Percentiles rank a stretch among this genome's conserved stretches.
phyloP scores from a whole-genome alignment of 2,888 invertebrate species.

The Drosophila nr. fundita region DNA sequence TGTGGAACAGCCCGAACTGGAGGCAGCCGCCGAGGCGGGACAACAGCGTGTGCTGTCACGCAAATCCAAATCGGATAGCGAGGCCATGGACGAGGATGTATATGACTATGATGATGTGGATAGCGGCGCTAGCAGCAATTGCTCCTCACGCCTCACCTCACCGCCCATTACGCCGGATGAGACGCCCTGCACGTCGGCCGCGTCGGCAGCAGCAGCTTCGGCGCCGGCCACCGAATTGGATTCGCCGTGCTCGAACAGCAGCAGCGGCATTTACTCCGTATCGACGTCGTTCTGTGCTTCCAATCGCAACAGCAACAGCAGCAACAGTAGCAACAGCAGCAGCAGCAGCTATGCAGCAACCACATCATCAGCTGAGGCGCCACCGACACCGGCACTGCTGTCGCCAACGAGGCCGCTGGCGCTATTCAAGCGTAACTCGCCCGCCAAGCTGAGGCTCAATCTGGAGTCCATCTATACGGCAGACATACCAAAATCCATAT shows the following conservation, averaged over 20 bases:
- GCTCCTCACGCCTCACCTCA: slow-evolving; percentile 81
- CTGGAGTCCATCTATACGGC: slow-evolving; percentile 75
- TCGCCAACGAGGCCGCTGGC: slow-evolving; percentile 69
- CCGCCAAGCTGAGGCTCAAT: slow-evolving; percentile 81
- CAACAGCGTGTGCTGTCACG: slow-evolving; percentile 4
- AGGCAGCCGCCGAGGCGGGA: slow-evolving; percentile 27
- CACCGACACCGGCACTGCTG: slow-evolving; percentile 45
- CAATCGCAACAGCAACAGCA: slow-evolving; percentile 22
- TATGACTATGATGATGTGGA: slow-evolving; percentile 75
- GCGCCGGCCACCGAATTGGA: slow-evolving; percentile 54
- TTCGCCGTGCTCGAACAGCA: slow-evolving; percentile 68
- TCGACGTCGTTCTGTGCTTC: slow-evolving; percentile 19
- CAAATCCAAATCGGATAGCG: slow-evolving; percentile 74
- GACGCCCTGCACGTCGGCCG: slow-evolving; percentile 68
- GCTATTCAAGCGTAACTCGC: slow-evolving; percentile 80
- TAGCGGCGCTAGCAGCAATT: slow-evolving; percentile 75
- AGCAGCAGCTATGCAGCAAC: slow-evolving; percentile 28
- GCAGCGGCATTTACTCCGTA: slow-evolving; percentile 60
- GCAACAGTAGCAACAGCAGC: slow-evolving; percentile 4
- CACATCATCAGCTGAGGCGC: slow-evolving; percentile 13
- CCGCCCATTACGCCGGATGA: slow-evolving; percentile 82
- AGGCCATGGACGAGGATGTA: slow-evolving; percentile 76
- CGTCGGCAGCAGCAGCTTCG: slow-evolving; percentile 44
- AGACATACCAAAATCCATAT: slow-evolving; percentile 80
- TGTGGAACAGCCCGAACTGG: slow-evolving; percentile 65